These are phyloP conservation scores for Lordiphosa fenestrarum DNA, from an alignment of 2,888 invertebrate species.

Conservation along the genomic window DNA sequence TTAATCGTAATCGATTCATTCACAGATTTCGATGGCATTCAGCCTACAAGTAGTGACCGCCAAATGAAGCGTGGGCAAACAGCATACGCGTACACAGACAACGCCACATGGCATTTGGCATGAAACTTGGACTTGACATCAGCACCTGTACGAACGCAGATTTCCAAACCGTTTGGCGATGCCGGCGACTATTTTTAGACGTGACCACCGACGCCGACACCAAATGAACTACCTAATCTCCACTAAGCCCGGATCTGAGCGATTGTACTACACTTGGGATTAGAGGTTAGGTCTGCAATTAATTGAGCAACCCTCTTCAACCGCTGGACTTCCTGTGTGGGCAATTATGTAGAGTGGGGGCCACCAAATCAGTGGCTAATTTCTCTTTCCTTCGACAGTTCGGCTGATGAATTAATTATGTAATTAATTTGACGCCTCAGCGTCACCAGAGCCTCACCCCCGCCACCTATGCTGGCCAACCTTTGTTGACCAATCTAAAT, in stretches of 20 bases:
- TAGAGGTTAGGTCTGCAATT: conserved; percentile 10
- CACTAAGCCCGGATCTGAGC: conserved; percentile 16
- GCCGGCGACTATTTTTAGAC: conserved; percentile 41
- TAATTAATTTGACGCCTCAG: conserved; percentile 38
- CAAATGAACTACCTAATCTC: conserved; percentile 15
- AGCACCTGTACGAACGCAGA: conserved; percentile 35
- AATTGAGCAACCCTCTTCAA: not conserved
- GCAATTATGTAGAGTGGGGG: conserved; percentile 11
- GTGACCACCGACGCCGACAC: conserved; percentile 15
- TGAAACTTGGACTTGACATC: conserved; percentile 40
- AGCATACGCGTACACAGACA: conserved; percentile 7
- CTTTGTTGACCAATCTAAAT: conserved; percentile 7
- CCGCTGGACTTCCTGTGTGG: conserved; percentile 2
- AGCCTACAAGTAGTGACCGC: too few relatives aligned
- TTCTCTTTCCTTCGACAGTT: too few relatives aligned
- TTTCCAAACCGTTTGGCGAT: conserved; percentile 24
- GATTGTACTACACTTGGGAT: conserved; percentile 13
- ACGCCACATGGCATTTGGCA: conserved; percentile 33
- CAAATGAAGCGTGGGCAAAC: conserved; percentile 39
- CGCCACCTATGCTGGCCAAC: not conserved
- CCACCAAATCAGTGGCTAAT: conserved; percentile 15
- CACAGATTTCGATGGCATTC: not conserved
- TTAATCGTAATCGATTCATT: conserved; percentile 17
- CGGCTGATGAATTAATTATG: conserved; percentile 51
- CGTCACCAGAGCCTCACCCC: not conserved